Evolutionary conservation across 1,140 invertebrate species (phyloP).

Genomic region (Trichonephila inaurata): DNA sequence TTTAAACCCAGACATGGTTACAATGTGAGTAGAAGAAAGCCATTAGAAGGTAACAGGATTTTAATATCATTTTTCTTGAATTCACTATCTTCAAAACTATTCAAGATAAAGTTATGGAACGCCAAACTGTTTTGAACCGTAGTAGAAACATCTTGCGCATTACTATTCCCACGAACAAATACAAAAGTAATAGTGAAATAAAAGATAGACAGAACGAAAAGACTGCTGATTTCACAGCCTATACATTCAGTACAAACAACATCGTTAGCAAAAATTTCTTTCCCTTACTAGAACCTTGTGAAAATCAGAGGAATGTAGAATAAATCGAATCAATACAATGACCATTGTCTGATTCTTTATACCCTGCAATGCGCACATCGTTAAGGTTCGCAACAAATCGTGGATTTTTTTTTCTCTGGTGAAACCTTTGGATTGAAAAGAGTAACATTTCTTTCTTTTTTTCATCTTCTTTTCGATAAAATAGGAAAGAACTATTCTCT

Average conservation of each 20-base stretch:
- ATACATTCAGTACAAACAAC: neutral
- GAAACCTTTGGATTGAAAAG: neutral
- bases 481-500: neutral
- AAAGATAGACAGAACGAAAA: neutral
- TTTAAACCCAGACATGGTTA: no score
- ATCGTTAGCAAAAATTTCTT: neutral
- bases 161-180: neutral
- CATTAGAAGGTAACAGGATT: no score
- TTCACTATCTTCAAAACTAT: no score
- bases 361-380: neutral
- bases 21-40: no score
- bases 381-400: neutral
- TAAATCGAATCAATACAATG: conserved; percentile 22
- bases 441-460: neutral
- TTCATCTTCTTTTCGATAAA: neutral
- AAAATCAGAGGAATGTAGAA: neutral
- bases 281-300: neutral
- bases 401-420: neutral
- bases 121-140: no score
- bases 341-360: neutral
- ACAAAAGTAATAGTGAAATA: neutral
- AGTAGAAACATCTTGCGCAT: neutral
- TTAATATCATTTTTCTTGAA: no score
- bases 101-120: no score
- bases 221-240: neutral